Conservation (phyloP, 2,113 vertebrate species). For the Sebastes fasciatus region DNA sequence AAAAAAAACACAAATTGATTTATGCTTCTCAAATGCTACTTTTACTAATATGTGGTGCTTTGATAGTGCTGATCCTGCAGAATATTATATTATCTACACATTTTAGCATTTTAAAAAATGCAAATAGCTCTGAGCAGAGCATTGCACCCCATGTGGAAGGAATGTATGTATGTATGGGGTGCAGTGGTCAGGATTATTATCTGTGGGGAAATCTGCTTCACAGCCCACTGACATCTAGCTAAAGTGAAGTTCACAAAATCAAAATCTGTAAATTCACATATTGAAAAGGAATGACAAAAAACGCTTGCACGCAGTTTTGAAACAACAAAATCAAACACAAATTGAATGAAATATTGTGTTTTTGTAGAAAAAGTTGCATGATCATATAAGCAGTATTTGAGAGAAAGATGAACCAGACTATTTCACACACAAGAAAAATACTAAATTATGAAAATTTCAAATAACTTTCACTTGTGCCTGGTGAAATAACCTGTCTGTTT, state of each 20-base stretch:
- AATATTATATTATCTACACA: not conserved
- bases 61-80: not conserved
- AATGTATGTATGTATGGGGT: not conserved
- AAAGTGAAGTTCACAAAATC: not conserved
- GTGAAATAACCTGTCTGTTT: constrained; percentile 3
- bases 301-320: not conserved
- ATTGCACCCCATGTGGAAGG: not conserved
- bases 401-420: not conserved
- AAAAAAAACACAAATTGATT: not conserved
- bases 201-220: constrained; percentile 34
- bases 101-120: not conserved
- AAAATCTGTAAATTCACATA: not conserved
- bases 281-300: not conserved
- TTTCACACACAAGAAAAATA: not conserved
- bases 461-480: not conserved
- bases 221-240: constrained; percentile 6
- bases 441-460: not conserved
- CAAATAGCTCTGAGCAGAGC: no score
- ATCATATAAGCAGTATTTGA: not conserved
- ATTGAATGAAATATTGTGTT: not conserved
- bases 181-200: constrained; percentile 20
- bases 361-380: not conserved
- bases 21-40: not conserved
- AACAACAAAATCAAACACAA: not conserved
- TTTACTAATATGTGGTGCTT: not conserved